Percentiles rank a stretch among this genome's conserved stretches.
phyloP scores from a whole-genome alignment of 1,140 invertebrate species.

The Venturia canescens region DNA sequence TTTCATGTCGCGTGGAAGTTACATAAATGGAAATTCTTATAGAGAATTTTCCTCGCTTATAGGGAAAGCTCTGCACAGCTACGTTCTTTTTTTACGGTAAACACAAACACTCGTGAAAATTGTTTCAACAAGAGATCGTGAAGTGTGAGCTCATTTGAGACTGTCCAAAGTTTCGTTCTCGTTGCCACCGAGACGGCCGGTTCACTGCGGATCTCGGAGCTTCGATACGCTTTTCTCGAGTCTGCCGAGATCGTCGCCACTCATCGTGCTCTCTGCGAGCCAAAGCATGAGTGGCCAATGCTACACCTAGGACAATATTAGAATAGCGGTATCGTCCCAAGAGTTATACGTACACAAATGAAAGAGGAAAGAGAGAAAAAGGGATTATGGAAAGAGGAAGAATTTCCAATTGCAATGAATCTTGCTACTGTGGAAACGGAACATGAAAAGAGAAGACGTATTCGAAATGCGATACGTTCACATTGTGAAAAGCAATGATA shows the following conservation, averaged over 20 bases:
- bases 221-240: slow-evolving; percentile 33
- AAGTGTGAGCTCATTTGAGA: background rate
- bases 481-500: no score
- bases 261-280: slow-evolving; percentile 38
- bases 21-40: no score
- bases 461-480: no score
- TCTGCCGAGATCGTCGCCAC: slow-evolving; percentile 39
- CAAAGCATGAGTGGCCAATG: slow-evolving; percentile 54
- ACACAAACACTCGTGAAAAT: no score
- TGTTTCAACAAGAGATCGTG: background rate
- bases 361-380: background rate
- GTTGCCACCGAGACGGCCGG: slow-evolving; percentile 54
- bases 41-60: no score
- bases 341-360: background rate
- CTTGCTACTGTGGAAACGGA: no score
- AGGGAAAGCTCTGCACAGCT: no score
- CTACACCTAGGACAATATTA: slow-evolving; percentile 74
- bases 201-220: slow-evolving; percentile 55
- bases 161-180: slow-evolving; percentile 46
- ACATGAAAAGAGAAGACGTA: no score
- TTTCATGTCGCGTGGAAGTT: no score
- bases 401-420: background rate
- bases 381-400: background rate
- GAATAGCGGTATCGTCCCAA: slow-evolving; percentile 60
- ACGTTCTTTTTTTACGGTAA: no score